Evolutionary conservation across 1,140 invertebrate species (phyloP).

Genomic region (Cylas formicarius): DNA sequence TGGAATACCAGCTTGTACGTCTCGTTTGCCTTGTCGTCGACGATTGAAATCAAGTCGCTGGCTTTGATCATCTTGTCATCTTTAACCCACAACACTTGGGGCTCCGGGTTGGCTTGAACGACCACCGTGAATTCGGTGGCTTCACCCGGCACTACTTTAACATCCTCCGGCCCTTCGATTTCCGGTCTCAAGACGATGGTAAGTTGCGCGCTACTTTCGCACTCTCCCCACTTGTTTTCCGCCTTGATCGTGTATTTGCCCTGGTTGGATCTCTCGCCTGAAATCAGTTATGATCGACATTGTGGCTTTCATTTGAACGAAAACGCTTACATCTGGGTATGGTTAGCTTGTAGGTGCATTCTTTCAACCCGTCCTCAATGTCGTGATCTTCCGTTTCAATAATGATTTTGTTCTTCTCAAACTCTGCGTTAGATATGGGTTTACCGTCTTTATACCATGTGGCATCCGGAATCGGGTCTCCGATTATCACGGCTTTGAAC

Average conservation of each 20-base stretch:
- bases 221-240: constrained; percentile 69
- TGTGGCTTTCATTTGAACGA: not conserved
- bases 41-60: constrained; percentile 50
- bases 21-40: constrained; percentile 56
- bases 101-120: constrained; percentile 70
- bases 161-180: constrained; percentile 64
- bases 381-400: constrained; percentile 53
- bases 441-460: constrained; percentile 51
- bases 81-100: constrained; percentile 68
- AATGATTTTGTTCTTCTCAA: constrained; percentile 42
- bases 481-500: constrained; percentile 71
- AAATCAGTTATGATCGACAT: constrained; percentile 3
- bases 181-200: constrained; percentile 69
- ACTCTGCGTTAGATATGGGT: constrained; percentile 43
- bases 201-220: constrained; percentile 59
- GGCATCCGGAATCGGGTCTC: constrained; percentile 64
- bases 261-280: constrained; percentile 63
- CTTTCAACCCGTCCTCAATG: constrained; percentile 64
- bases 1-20: constrained; percentile 62
- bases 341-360: constrained; percentile 63
- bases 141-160: constrained; percentile 64
- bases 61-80: constrained; percentile 54
- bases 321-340: constrained; percentile 51
- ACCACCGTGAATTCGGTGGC: constrained; percentile 61
- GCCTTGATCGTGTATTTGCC: constrained; percentile 74